Evolutionary conservation across 2,888 invertebrate genomes (phyloP).

Genomic region (Cerceris ruficornis): DNA sequence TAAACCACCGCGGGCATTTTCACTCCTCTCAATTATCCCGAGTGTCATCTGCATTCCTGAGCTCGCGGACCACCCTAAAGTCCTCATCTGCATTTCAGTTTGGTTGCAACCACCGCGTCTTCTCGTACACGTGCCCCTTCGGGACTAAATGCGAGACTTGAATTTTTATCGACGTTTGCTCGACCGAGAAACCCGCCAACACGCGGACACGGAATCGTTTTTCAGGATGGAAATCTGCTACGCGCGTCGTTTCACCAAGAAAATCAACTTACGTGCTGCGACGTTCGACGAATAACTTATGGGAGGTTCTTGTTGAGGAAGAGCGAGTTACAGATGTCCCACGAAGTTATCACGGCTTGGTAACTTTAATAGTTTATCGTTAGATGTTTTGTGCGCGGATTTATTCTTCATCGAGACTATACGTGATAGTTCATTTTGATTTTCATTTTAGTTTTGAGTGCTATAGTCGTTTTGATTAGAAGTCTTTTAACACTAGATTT

Average conservation of each 20-base stretch:
- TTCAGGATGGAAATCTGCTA: not conserved
- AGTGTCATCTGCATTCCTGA: conserved; percentile 46
- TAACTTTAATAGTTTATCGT: too few species aligned
- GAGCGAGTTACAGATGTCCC: too few species aligned
- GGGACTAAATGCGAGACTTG: not conserved
- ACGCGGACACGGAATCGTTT: not conserved
- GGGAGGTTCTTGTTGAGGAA: not conserved
- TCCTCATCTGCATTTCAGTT: conserved; percentile 38
- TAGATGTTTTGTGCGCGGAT: too few species aligned
- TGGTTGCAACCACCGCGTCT: conserved; percentile 7
- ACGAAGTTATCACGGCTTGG: too few species aligned
- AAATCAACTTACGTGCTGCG: conserved; percentile 11
- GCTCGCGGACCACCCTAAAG: conserved; percentile 5
- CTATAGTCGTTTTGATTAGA: too few species aligned
- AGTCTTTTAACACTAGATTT: too few species aligned
- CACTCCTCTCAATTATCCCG: conserved; percentile 40
- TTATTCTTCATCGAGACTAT: not conserved
- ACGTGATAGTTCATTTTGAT: not conserved
- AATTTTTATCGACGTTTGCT: conserved; percentile 17
- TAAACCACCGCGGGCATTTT: conserved; percentile 34
- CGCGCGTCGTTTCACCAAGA: not conserved
- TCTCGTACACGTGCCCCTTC: conserved; percentile 7
- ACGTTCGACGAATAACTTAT: not conserved
- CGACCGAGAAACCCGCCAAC: not conserved
- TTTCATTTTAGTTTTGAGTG: not conserved